These are phyloP conservation scores for Carcinoscorpius rotundicauda DNA, from an alignment of 1,140 invertebrate genomes.

Conservation along the genomic window DNA sequence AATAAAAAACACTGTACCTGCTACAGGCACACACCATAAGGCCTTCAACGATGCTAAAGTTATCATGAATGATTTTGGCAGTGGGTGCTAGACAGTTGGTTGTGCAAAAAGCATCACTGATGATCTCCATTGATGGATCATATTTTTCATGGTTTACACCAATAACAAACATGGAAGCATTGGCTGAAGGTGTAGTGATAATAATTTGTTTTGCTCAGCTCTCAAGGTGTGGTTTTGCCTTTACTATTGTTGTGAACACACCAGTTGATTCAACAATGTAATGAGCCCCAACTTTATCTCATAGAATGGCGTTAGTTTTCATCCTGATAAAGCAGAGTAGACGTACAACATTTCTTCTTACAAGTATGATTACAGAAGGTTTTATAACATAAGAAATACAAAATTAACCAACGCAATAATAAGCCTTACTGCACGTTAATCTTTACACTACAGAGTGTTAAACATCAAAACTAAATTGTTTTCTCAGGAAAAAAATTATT, in stretches of 20 bases:
- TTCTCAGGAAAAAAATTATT: no score
- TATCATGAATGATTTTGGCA: conserved; percentile 89
- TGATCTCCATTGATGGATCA: conserved; percentile 57
- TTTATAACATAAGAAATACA: no score
- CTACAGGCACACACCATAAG: conserved; percentile 51
- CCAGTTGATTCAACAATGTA: conserved; percentile 97
- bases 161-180: conserved; percentile 94
- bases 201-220: conserved; percentile 94
- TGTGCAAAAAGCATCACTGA: conserved; percentile 98
- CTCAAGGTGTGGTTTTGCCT: conserved; percentile 66
- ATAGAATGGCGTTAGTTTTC: conserved; percentile 74
- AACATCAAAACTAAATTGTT: no score
- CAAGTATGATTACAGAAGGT: no score
- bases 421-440: no score
- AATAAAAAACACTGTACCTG: conserved; percentile 52
- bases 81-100: conserved; percentile 98
- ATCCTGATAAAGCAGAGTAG: conserved; percentile 7
- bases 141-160: conserved; percentile 85
- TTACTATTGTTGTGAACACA: conserved; percentile 89
- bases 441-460: no score
- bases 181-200: conserved; percentile 93
- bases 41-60: conserved; percentile 90
- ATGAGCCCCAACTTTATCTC: conserved; percentile 73
- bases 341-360: no score
- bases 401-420: no score